A percentile compares a stretch with the other conserved stretches of the same genome.
phyloP scores from a whole-genome alignment of 2,113 vertebrate genomes.

The Pollachius pollachius region DNA sequence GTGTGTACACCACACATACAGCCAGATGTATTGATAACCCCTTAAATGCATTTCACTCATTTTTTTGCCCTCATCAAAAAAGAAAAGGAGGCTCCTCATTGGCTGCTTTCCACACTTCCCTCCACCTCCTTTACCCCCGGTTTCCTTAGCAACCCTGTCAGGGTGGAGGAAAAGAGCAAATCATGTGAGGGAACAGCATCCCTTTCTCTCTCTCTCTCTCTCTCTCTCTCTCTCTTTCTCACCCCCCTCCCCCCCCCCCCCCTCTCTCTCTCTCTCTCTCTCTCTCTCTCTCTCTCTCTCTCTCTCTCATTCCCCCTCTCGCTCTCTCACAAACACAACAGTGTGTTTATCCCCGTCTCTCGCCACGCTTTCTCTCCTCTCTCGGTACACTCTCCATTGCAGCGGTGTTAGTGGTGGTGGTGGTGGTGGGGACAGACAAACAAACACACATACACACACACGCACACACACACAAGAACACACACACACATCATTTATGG shows the following conservation, averaged over 20 bases:
- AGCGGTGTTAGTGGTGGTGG: conserved; percentile 11
- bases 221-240: conserved; percentile 9
- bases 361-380: conserved; percentile 56
- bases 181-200: conserved; percentile 74
- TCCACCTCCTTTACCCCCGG: conserved; percentile 56
- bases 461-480: no score
- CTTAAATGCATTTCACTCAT: conserved; percentile 29
- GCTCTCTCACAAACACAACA: conserved; percentile 34
- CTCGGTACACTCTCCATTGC: conserved; percentile 38
- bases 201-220: conserved; percentile 46
- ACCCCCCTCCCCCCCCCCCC: not conserved
- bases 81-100: conserved; percentile 52
- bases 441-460: not conserved
- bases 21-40: conserved; percentile 29
- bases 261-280: conserved; percentile 34
- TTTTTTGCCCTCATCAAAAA: conserved; percentile 25
- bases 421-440: not conserved
- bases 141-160: conserved; percentile 75
- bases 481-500: conserved; percentile 7
- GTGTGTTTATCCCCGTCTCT: conserved; percentile 44
- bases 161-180: conserved; percentile 74
- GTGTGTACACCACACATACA: conserved; percentile 14
- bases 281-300: conserved; percentile 23
- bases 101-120: conserved; percentile 46
- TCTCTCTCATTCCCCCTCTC: conserved; percentile 32